phyloP scores from a whole-genome alignment of 2,113 vertebrate genomes.

The Hippocampus zosterae region DNA sequence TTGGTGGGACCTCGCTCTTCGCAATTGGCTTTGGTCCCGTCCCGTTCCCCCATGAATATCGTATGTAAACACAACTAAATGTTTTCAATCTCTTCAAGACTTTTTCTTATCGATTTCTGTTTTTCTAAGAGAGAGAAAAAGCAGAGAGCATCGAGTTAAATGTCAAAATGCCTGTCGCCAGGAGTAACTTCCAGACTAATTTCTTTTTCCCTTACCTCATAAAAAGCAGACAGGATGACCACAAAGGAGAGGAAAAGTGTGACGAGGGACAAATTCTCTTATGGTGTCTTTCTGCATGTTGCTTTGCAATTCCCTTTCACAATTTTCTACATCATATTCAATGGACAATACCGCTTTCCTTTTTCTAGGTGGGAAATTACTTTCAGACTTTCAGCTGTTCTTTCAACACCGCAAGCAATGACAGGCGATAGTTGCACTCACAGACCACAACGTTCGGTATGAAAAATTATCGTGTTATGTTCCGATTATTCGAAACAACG shows the following conservation, averaged over 20 bases:
- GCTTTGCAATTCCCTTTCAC: conserved; percentile 54
- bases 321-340: conserved; percentile 25
- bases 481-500: background rate
- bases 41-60: background rate
- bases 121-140: conserved; percentile 15
- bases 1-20: background rate
- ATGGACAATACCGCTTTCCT: conserved; percentile 37
- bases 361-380: conserved; percentile 27
- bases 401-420: background rate
- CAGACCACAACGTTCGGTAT: background rate
- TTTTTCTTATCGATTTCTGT: conserved; percentile 33
- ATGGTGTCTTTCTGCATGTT: conserved; percentile 59
- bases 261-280: conserved; percentile 45
- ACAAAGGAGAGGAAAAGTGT: conserved; percentile 43
- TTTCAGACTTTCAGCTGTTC: background rate
- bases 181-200: conserved; percentile 74
- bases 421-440: background rate
- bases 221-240: conserved; percentile 63
- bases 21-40: background rate
- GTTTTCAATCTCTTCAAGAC: background rate
- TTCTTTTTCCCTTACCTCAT: conserved; percentile 30
- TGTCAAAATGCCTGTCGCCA: conserved; percentile 55
- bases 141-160: conserved; percentile 48
- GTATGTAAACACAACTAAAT: background rate
- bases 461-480: background rate